Evolutionary conservation across 2,888 invertebrate species (phyloP).

Genomic region (Oeneis ivallda): DNA sequence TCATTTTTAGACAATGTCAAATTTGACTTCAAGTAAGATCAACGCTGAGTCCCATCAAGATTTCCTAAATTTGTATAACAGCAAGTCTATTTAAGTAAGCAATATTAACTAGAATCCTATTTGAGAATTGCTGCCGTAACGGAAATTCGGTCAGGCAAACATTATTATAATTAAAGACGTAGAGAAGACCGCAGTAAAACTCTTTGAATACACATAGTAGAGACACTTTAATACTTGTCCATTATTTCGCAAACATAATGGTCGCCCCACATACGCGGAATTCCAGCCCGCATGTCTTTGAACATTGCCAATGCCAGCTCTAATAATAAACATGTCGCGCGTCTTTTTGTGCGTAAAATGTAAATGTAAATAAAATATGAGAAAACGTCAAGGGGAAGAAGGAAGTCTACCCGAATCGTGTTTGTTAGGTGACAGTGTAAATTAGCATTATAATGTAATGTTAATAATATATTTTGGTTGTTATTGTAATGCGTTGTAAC

Average conservation of each 20-base stretch:
- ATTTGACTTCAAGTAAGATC: too few relatives aligned
- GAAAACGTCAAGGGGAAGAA: conserved; percentile 17
- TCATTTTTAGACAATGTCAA: too few relatives aligned
- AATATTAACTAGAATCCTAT: too few relatives aligned
- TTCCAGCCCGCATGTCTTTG: conserved; percentile 58
- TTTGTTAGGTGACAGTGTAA: background rate
- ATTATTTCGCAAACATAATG: background rate
- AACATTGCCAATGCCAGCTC: conserved; percentile 41
- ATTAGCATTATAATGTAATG: background rate
- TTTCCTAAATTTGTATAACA: too few relatives aligned
- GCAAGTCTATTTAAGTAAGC: too few relatives aligned
- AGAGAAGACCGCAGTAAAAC: background rate
- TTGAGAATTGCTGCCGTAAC: too few relatives aligned
- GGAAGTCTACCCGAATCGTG: conserved; percentile 2
- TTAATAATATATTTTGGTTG: background rate
- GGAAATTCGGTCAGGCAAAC: too few relatives aligned
- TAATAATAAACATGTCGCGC: conserved; percentile 29
- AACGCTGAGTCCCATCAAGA: too few relatives aligned
- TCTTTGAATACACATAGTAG: background rate
- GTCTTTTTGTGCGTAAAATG: conserved; percentile 21
- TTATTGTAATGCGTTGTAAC: background rate
- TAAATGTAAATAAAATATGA: conserved; percentile 13
- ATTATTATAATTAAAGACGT: background rate
- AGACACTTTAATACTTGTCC: conserved; percentile 7
- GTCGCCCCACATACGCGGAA: conserved; percentile 43